phyloP scores from a whole-genome alignment of 2,797 vertebrate genomes.

The Takifugu ocellatus region DNA sequence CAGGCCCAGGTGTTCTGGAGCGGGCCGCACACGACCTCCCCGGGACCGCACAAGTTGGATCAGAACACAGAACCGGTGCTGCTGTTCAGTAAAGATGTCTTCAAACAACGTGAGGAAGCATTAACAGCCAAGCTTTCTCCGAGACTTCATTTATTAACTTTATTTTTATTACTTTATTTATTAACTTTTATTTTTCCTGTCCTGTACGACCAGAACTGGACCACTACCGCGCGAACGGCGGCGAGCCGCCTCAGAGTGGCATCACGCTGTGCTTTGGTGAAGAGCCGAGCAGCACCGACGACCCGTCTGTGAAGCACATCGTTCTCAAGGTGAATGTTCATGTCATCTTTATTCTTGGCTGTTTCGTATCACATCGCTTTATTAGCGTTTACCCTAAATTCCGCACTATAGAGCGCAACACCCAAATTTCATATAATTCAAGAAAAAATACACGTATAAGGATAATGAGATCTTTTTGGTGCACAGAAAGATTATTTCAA shows the following conservation, averaged over 20 bases:
- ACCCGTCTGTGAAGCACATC: slow-evolving; percentile 72
- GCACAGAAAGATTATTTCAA: too few relatives aligned
- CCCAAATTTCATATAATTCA: too few relatives aligned
- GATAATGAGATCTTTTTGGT: too few relatives aligned
- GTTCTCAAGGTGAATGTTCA: slow-evolving; percentile 60
- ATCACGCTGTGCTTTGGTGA: slow-evolving; percentile 84
- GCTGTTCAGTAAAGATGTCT: slow-evolving; percentile 74
- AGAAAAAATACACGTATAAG: too few relatives aligned
- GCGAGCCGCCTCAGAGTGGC: slow-evolving; percentile 68
- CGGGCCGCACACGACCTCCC: slow-evolving; percentile 60
- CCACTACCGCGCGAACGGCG: slow-evolving; percentile 53
- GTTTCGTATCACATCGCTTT: too few relatives aligned
- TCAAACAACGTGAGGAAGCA: slow-evolving; percentile 58
- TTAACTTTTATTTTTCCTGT: not conserved
- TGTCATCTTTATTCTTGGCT: too few relatives aligned
- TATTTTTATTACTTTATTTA: too few relatives aligned
- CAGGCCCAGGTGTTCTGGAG: slow-evolving; percentile 81
- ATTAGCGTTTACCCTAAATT: too few relatives aligned
- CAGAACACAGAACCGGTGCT: slow-evolving; percentile 56
- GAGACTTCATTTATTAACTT: too few relatives aligned
- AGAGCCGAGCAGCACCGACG: slow-evolving; percentile 58
- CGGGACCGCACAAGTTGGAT: slow-evolving; percentile 73
- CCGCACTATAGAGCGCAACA: too few relatives aligned
- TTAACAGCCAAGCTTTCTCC: too few relatives aligned
- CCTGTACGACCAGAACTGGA: slow-evolving; percentile 65